Conservation (phyloP, 1,140 invertebrate genomes). For the Diabrotica virgifera region DNA sequence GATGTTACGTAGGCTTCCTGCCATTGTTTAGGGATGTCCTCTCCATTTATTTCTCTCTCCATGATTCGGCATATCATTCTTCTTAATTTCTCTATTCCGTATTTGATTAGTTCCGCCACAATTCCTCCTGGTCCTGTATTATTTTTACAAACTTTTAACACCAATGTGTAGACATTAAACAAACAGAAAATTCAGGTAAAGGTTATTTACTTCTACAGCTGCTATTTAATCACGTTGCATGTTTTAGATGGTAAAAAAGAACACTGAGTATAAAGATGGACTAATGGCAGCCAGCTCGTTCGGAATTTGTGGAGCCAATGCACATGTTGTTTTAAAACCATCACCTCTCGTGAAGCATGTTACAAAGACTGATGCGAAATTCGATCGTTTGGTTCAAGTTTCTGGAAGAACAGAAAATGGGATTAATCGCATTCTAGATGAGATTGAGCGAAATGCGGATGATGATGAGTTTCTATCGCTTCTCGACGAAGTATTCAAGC, state of each 20-base stretch:
- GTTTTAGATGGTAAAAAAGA: neutral
- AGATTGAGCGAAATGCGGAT: constrained; percentile 52
- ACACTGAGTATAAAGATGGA: constrained; percentile 50
- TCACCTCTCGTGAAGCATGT: constrained; percentile 3
- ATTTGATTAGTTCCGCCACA: no score
- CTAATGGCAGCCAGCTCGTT: constrained; percentile 54
- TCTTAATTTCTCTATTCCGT: no score
- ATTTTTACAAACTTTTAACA: no score
- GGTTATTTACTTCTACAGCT: no score
- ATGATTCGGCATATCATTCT: no score
- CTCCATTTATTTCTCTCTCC: no score
- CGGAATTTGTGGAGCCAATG: constrained; percentile 59
- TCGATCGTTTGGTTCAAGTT: constrained; percentile 63
- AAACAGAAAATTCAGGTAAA: no score
- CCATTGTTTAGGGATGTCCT: no score
- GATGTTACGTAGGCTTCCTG: no score
- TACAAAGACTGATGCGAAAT: constrained; percentile 25
- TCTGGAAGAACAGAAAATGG: constrained; percentile 83
- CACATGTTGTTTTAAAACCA: constrained; percentile 63
- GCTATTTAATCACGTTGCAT: no score
- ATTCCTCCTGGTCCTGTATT: no score
- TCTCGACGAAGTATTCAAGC: neutral
- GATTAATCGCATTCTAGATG: constrained; percentile 64
- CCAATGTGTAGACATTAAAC: no score
- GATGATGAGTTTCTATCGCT: neutral